Base-by-base conservation (phyloP, 2,797 vertebrate genomes). In the Sternotherus odoratus region DNA sequence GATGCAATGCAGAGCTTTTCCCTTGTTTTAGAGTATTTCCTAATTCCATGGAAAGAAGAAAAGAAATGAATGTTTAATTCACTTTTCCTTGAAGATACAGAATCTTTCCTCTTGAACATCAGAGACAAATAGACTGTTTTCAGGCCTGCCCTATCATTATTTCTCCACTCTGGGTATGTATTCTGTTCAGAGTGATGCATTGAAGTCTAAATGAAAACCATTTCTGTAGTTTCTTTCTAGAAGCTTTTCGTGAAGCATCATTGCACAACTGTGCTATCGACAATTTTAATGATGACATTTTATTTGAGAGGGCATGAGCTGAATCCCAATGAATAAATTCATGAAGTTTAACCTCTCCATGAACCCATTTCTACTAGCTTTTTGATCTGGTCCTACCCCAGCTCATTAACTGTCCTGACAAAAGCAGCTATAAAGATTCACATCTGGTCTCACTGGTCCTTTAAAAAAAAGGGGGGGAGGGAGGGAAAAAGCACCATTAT, bases 271-370 rank as follows among this genome's bases (percentile, higher is more conserved):
- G 82, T 91, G 88, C 86, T 90, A 95, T 87, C 92, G 93, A 94
- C 93, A 95, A 96, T 86, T 93, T 85, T 91, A 96, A 97, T 87
- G 92, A 93, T 96, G 95, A 96, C 95, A 96, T 94, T 93, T 96
- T 86, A 95, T 97, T 97, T 88, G 86, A 87, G 80, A 92, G 80
- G 63, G 54, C 10, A 2, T 63, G 91, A 93, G 77, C 82, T 89
- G 88, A 92, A 94, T 97, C 94, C 92, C 90, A 94, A 97, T 98
- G 95, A 97, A 97, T 95, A 98, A 96, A 98, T 98, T 95, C 96
- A 97, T 96, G 95, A 92, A 96, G 94, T 88, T 95, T 97, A 95
- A 97, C 96, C 84, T 82, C 91, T 95, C 92, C 2, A 1, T 93
- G 97, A 98, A 95, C 95, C 83, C 36, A 4, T 77, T 72, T 79